Evolutionary conservation across 2,888 invertebrate species (phyloP), one percentile per base, ranked within the genome.

Genomic region (Drosophila fulvimacula): DNA sequence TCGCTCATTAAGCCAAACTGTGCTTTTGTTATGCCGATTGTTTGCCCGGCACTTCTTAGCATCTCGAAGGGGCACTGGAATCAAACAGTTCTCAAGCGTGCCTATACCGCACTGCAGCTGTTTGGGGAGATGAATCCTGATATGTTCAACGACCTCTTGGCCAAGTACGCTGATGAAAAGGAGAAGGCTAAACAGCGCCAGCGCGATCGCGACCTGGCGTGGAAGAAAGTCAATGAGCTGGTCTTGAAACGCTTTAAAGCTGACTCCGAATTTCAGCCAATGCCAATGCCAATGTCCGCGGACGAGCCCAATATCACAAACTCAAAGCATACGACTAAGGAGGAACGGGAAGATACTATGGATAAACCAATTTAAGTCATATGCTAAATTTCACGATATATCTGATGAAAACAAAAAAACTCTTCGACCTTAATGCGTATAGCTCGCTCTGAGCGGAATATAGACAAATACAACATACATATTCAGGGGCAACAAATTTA

Each of bases 51-150:
- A 5, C n/a, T 57, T 0, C 13, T 57, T 0, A 9, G 9, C 34
- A 17, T 44, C 13, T 24, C 44, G 3, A 44, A 10, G 32, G 32
- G 10, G n/a, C 55, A 56, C 27, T 56, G 55, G 55, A 42, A 42
- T 7, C 19, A 10, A 0, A 9, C n/a, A 0, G 13, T 57, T 4
- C 13, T 34, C 0, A 44, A 17, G 7, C 34, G 44, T 5, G 32
- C 24, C 21, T 13, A 13, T 17, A 0, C 7, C 2, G 9, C 34
- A 7, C 13, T 57, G 2, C 21, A 34, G 7, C 5, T 6, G 5
- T 17, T 46, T 9, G 11, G 13, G n/a, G 34, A 44, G 5, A n/a
- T 57, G 13, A 24, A 46, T 24, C 2, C 57, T 2, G 13, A 46
- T 2, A 0, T 57, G 3, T 46, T 57, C 5, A 5, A 13, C 32